A percentile compares a stretch with the other conserved stretches of the same genome.
Conservation (phyloP, 1,140 invertebrate species). For the Sinonovacula constricta region DNA sequence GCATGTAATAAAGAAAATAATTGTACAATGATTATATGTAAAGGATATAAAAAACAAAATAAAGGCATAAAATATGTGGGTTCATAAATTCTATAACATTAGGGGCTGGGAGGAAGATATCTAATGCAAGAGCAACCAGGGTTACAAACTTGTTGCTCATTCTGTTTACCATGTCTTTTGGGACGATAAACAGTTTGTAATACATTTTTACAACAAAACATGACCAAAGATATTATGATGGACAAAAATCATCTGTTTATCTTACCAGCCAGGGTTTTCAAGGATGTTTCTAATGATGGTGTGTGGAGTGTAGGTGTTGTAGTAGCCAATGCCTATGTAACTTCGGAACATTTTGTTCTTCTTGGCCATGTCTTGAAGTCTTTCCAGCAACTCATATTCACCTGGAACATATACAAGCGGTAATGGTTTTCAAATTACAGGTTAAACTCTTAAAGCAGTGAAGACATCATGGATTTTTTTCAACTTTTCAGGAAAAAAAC, state of each 20-base stretch:
- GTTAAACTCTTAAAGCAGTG: not conserved
- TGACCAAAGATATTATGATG: not conserved
- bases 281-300: conserved; percentile 98
- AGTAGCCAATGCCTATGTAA: conserved; percentile 99
- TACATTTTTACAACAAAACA: not conserved
- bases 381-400: conserved; percentile 92
- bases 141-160: too few species aligned
- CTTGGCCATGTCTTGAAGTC: conserved; percentile 88
- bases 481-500: not conserved
- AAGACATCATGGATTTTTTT: not conserved
- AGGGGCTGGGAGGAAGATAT: too few species aligned
- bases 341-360: conserved; percentile 96
- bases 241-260: not conserved
- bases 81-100: too few species aligned
- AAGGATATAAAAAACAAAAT: too few species aligned
- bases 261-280: conserved; percentile 98
- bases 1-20: too few species aligned
- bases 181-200: too few species aligned
- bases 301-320: conserved; percentile 97
- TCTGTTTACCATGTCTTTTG: too few species aligned
- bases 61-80: too few species aligned
- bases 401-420: conserved; percentile 81
- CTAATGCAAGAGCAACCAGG: too few species aligned
- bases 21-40: too few species aligned
- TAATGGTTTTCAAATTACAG: not conserved